phyloP scores from a whole-genome alignment of 2,113 vertebrate genomes.

The Barbus barbus region DNA sequence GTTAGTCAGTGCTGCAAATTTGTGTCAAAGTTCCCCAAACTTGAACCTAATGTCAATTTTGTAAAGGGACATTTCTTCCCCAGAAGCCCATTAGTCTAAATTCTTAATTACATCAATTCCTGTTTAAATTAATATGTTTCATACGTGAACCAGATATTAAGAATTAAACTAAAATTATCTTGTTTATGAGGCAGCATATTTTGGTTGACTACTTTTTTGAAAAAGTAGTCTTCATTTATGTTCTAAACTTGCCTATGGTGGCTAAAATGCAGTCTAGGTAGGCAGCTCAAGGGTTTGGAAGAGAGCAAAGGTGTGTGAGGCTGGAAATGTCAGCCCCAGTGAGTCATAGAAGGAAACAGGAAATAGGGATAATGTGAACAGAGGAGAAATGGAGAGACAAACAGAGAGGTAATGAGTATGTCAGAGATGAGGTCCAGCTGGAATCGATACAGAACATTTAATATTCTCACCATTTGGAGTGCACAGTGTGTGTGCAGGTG shows the following conservation, averaged over 20 bases:
- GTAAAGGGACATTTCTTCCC: too few relatives aligned
- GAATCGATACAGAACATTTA: conserved; percentile 39
- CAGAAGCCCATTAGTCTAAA: too few relatives aligned
- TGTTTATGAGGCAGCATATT: neutral
- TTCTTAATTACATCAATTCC: too few relatives aligned
- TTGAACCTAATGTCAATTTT: too few relatives aligned
- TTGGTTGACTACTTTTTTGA: neutral
- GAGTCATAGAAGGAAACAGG: conserved; percentile 25
- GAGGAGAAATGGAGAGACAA: neutral
- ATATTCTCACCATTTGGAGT: neutral
- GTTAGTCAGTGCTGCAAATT: neutral
- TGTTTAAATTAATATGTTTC: too few relatives aligned
- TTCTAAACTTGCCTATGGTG: too few relatives aligned
- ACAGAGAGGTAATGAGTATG: conserved; percentile 37
- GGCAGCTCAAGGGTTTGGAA: neutral
- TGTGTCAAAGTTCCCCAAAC: neutral
- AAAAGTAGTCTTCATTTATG: neutral
- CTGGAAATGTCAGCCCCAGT: conserved; percentile 40
- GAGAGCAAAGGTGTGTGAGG: neutral
- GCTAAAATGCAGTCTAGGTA: neutral
- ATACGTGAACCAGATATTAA: neutral
- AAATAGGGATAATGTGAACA: conserved; percentile 34
- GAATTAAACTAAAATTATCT: neutral
- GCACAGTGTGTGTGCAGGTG: conserved; percentile 23
- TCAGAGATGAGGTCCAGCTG: conserved; percentile 18